phyloP scores from a whole-genome alignment of 2,113 vertebrate genomes.

The Sinocyclocheilus anshuiensis region DNA sequence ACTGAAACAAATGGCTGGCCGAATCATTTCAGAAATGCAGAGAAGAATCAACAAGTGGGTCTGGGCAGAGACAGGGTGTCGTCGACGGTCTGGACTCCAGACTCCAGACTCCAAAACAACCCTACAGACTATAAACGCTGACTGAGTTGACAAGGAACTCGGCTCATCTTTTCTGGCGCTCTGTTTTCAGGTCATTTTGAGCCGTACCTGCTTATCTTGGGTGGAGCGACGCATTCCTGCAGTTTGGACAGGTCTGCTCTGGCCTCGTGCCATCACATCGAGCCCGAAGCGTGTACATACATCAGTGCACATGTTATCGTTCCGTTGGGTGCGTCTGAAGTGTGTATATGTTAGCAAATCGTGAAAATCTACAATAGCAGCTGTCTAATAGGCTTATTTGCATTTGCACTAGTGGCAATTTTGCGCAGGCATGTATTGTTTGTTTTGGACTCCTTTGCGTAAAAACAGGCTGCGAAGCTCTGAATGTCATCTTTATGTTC shows the following conservation, averaged over 20 bases:
- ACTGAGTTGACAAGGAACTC: conserved; percentile 42
- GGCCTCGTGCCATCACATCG: conserved; percentile 52
- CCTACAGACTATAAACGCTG: conserved; percentile 13
- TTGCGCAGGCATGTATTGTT: conserved; percentile 3
- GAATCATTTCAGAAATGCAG: conserved; percentile 36
- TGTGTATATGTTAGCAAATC: conserved; percentile 6
- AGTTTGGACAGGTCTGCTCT: conserved; percentile 64
- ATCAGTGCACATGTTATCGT: not conserved
- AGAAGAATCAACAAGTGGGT: conserved; percentile 14
- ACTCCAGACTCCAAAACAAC: not conserved
- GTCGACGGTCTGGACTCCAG: not conserved
- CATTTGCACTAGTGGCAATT: not conserved
- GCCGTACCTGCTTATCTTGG: conserved; percentile 61
- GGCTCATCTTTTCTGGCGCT: conserved; percentile 51
- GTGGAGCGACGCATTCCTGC: conserved; percentile 60
- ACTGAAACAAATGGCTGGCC: not conserved
- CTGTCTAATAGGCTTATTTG: conserved; percentile 41
- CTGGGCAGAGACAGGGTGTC: not conserved
- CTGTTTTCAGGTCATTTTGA: conserved; percentile 60
- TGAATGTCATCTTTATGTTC: not conserved
- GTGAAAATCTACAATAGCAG: not conserved
- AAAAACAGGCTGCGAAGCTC: not conserved
- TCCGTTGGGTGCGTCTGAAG: not conserved
- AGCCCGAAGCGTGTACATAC: conserved; percentile 38
- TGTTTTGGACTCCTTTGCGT: not conserved